Base-by-base conservation (phyloP, 2,888 invertebrate species). In the Philhelius pedissequus region DNA sequence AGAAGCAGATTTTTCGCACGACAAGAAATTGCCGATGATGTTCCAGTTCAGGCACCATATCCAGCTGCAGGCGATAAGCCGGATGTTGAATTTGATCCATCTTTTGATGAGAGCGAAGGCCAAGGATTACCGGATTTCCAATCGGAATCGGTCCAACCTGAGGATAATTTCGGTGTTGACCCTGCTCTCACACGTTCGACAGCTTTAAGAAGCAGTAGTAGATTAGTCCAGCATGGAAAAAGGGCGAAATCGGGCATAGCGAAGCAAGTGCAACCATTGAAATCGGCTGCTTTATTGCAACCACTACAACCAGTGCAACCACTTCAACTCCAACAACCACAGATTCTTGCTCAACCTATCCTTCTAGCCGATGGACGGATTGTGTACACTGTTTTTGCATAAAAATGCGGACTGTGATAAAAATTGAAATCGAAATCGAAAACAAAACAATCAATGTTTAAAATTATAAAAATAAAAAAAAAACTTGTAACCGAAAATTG, bases 31-130 rank as follows among this genome's bases (percentile, higher is more conserved):
- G 25, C 58, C 0, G 69, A 70, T 7, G 74, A 64, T 25, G 18
- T 78, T 20, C 35, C 73, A 43, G 18, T 48, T 20, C 62, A 69
- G 30, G 88, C 89, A 0, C 90, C 90, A n/a, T 90, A 90, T 86
- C 90, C 90, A 35, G 81, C 91, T 35, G 89, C 91, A 27, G 90
- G 90, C 0, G 43, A 88, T 32, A 87, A 83, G 11, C 91, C 91
- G 0, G 87, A 90, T 70, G 88, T 89, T 0, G 87, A 87, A 22
- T 90, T 90, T 71, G 89, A 90, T 38, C 75, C 90, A 35, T 89
- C 90, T 15, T 86, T 87, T 0, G 88, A 88, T 40, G 87, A 89
- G 48, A 86, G 86, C 40, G 87, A 86, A 5, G 88, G 86, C 5
- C 38, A 48, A 13, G 83, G 64, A 7, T 74, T 74, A 18, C 74